phyloP scores from a whole-genome alignment of 2,113 vertebrate genomes.

The Petroica traversi region DNA sequence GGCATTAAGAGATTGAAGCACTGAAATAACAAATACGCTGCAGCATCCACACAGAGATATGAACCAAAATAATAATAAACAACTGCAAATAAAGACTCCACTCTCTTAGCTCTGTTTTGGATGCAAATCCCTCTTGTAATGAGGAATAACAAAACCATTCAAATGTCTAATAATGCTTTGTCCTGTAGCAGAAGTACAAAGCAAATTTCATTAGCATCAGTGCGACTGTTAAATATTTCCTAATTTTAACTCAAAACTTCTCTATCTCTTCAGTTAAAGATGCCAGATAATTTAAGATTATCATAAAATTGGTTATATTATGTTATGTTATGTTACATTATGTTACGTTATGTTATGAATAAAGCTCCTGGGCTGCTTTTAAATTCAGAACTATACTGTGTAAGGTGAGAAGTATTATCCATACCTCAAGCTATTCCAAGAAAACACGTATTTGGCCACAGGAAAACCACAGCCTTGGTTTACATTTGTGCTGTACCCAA shows the following conservation, averaged over 20 bases:
- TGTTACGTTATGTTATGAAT: neutral
- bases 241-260: neutral
- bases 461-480: neutral
- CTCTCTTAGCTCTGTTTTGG: neutral
- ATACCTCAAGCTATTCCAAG: neutral
- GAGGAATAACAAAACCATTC: neutral
- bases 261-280: neutral
- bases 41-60: neutral
- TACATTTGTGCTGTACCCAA: neutral
- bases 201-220: neutral
- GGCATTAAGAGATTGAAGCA: neutral
- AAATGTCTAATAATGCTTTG: neutral
- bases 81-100: neutral
- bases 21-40: neutral
- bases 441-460: neutral
- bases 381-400: neutral
- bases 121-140: neutral
- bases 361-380: neutral
- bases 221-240: neutral
- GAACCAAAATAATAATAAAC: neutral
- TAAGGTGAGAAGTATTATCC: neutral
- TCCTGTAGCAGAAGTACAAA: neutral
- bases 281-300: neutral
- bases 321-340: neutral
- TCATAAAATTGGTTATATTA: neutral